phyloP scores from a whole-genome alignment of 2,797 vertebrate species.

The Triplophysa yarkandensis region DNA sequence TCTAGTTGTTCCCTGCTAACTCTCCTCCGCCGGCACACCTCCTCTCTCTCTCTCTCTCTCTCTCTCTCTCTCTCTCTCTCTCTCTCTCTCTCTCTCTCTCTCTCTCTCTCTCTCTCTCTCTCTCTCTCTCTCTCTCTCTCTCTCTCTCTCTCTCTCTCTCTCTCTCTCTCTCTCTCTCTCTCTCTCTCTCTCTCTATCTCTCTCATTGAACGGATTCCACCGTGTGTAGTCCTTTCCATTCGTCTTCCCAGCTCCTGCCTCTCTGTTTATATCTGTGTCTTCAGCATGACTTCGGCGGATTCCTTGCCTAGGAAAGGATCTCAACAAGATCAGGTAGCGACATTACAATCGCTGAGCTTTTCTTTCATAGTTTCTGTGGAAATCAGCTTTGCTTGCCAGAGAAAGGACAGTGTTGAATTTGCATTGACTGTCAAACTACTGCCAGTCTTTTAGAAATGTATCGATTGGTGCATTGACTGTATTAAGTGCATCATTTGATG shows the following conservation, averaged over 20 bases:
- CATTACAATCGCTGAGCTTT: conserved; percentile 8
- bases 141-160: conserved; percentile 11
- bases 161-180: conserved; percentile 29
- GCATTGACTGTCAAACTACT: neutral
- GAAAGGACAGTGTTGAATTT: neutral
- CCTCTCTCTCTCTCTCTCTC: conserved; percentile 5
- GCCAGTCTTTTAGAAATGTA: too few relatives aligned
- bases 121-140: neutral
- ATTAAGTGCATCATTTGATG: too few relatives aligned
- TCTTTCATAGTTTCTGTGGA: neutral
- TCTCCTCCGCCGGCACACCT: neutral
- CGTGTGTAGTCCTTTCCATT: conserved; percentile 21
- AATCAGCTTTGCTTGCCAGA: neutral
- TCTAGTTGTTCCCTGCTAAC: neutral
- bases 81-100: conserved; percentile 20
- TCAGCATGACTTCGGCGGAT: conserved; percentile 92
- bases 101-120: conserved; percentile 6
- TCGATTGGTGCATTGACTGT: too few relatives aligned
- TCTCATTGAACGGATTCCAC: conserved; percentile 21
- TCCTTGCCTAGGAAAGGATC: conserved; percentile 82
- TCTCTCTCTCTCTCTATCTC: conserved; percentile 15
- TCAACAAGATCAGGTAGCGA: conserved; percentile 91
- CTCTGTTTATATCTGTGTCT: conserved; percentile 50
- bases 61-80: conserved; percentile 29
- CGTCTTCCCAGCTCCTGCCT: conserved; percentile 12